phyloP scores from a whole-genome alignment of 2,113 vertebrate species.

The Gallinago paraguaiae region DNA sequence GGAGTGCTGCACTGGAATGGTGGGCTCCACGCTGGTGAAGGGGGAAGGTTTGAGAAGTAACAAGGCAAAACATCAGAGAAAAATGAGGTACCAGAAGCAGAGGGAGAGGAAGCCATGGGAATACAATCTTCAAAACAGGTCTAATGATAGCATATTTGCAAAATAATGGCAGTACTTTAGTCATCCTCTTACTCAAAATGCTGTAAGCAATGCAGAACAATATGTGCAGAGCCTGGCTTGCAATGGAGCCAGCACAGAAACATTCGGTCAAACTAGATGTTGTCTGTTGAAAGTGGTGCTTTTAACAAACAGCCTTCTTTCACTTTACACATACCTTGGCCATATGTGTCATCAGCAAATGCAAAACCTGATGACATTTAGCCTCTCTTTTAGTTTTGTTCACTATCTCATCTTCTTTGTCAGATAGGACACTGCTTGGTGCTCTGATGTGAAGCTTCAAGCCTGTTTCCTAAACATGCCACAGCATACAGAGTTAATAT shows the following conservation, averaged over 20 bases:
- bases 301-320: not conserved
- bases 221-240: not conserved
- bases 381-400: not conserved
- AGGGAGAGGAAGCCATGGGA: not conserved
- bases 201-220: not conserved
- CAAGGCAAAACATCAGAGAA: not conserved
- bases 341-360: not conserved
- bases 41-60: not conserved
- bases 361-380: not conserved
- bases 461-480: not conserved
- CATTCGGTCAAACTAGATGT: not conserved
- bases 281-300: not conserved
- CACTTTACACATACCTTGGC: not conserved
- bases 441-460: not conserved
- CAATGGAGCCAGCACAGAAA: not conserved
- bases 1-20: not conserved
- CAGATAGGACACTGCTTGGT: not conserved
- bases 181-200: not conserved
- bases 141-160: not conserved
- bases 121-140: not conserved
- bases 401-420: not conserved
- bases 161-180: not conserved
- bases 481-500: not conserved
- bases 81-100: not conserved
- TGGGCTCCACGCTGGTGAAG: not conserved